Conservation (phyloP, 2,888 invertebrate genomes). For the Dryadula phaetusa region DNA sequence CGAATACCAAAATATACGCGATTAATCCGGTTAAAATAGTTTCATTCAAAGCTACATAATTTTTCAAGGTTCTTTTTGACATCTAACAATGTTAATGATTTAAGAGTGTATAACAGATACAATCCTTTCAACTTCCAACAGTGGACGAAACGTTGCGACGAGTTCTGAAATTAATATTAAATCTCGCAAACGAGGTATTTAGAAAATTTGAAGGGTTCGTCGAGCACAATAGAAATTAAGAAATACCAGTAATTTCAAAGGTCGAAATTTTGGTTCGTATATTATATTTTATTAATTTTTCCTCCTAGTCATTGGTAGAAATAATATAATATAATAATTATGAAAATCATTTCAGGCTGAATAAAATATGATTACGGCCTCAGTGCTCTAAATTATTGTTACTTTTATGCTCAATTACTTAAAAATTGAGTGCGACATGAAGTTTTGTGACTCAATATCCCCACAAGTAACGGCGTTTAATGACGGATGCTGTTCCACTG, state of each 20-base stretch:
- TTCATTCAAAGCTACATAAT: not conserved
- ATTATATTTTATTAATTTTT: not conserved
- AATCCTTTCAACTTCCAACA: slow-evolving; percentile 27
- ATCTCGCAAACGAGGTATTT: slow-evolving; percentile 23
- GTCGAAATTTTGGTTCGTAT: not conserved
- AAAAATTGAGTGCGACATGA: too few relatives aligned
- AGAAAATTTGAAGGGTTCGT: slow-evolving; percentile 6
- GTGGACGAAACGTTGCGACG: slow-evolving; percentile 38
- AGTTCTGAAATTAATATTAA: slow-evolving; percentile 39
- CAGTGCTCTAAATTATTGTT: too few relatives aligned
- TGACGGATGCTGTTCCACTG: too few relatives aligned
- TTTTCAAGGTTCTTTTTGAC: not conserved
- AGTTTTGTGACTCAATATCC: too few relatives aligned
- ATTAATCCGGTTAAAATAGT: too few relatives aligned
- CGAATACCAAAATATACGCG: too few relatives aligned
- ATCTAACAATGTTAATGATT: not conserved
- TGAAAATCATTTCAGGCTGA: too few relatives aligned
- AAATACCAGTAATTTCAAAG: slow-evolving; percentile 12
- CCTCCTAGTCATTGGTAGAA: not conserved
- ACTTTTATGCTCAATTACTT: too few relatives aligned
- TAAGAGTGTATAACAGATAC: not conserved
- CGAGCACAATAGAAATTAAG: slow-evolving; percentile 8
- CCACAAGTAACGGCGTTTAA: too few relatives aligned
- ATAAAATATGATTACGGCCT: too few relatives aligned
- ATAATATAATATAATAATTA: not conserved